A percentile compares a stretch with the other conserved stretches of the same genome.
phyloP scores from a whole-genome alignment of 64 coral and sea anemone species.

The Porites lutea region DNA sequence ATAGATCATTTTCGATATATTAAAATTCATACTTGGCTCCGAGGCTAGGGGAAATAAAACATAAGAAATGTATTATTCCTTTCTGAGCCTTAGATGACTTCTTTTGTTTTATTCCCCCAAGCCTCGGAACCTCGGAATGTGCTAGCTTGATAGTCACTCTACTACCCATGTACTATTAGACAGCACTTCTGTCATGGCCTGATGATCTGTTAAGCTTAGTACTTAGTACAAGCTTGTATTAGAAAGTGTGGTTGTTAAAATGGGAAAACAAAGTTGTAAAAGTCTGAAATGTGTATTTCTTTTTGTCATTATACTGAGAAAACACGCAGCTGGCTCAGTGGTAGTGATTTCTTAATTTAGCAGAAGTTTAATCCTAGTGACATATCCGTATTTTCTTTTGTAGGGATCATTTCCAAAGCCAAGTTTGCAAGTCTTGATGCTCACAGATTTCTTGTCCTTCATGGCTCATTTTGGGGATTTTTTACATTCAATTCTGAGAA shows the following conservation, averaged over 20 bases:
- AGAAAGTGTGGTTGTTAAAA: too few species aligned
- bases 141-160: neutral
- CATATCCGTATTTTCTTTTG: neutral
- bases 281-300: too few species aligned
- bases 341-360: neutral
- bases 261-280: too few species aligned
- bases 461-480: constrained; percentile 41
- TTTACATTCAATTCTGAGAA: constrained; percentile 18
- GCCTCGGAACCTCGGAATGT: neutral
- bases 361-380: neutral
- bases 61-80: neutral
- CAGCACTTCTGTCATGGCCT: too few species aligned
- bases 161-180: too few species aligned
- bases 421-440: constrained; percentile 57
- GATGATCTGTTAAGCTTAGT: too few species aligned
- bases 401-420: constrained; percentile 44
- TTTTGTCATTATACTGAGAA: too few species aligned
- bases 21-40: too few species aligned
- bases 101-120: neutral
- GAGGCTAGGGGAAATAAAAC: neutral
- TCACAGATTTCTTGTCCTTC: constrained; percentile 27
- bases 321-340: too few species aligned
- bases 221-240: too few species aligned
- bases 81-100: neutral
- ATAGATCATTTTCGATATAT: too few species aligned